A percentile compares a stretch with the other conserved stretches of the same genome.
These are phyloP conservation scores for Pterostichus niger DNA, from an alignment of 2,888 invertebrate genomes.

Conservation along the genomic window DNA sequence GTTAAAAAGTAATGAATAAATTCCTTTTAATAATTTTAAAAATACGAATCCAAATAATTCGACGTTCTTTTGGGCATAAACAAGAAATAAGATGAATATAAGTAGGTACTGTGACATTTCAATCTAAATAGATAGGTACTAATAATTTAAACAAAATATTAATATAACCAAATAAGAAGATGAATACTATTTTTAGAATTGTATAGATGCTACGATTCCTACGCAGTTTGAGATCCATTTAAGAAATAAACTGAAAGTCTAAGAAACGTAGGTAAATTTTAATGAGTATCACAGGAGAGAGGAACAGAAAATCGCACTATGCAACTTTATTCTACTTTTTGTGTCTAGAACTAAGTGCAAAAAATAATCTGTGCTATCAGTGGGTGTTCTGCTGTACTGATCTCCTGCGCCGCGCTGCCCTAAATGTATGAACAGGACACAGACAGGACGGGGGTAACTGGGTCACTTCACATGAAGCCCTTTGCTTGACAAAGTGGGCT, in stretches of 20 bases:
- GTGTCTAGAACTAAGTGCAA: constrained; percentile 7
- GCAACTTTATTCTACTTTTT: constrained; percentile 12
- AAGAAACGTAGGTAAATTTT: constrained; percentile 2
- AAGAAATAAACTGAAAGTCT: not conserved
- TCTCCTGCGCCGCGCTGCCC: not conserved
- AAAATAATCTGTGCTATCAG: constrained; percentile 10
- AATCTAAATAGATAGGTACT: no score
- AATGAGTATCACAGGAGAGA: not conserved
- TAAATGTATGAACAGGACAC: constrained; percentile 2
- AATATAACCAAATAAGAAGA: not conserved
- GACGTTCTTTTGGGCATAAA: no score
- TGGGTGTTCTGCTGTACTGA: no score
- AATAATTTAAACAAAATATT: no score
- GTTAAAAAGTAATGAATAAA: no score
- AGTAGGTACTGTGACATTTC: no score
- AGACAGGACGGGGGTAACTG: not conserved
- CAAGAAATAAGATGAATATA: no score
- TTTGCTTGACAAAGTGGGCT: constrained; percentile 36
- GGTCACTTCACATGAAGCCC: constrained; percentile 38
- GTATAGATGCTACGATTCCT: not conserved
- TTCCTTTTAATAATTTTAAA: no score
- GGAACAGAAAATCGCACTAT: constrained; percentile 27
- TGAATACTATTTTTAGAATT: not conserved
- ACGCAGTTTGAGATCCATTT: constrained; percentile 1
- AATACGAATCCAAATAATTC: no score